A percentile compares a stretch with the other conserved stretches of the same genome.
Evolutionary conservation across 2,113 vertebrate genomes (phyloP).

Genomic region (Thermophis baileyi): DNA sequence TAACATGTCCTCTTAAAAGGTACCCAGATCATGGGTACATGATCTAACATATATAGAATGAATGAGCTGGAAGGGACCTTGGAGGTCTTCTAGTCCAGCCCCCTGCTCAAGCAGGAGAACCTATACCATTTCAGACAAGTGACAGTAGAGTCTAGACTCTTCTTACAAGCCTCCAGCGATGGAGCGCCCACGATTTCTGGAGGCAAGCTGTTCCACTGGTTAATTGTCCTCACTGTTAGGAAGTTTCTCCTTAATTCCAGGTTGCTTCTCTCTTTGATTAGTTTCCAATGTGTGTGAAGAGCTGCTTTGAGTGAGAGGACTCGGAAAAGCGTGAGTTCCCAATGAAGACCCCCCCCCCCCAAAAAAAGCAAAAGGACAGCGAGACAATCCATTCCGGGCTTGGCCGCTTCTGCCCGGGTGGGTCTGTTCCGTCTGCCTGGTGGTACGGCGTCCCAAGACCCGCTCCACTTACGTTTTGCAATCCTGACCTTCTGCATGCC

Average conservation of each 20-base stretch:
- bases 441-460: background rate
- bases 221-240: too few relatives aligned
- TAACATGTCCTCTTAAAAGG: background rate
- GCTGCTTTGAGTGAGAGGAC: background rate
- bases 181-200: too few relatives aligned
- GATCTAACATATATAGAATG: background rate
- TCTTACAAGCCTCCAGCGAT: too few relatives aligned
- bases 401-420: background rate
- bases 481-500: background rate
- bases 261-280: too few relatives aligned
- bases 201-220: too few relatives aligned
- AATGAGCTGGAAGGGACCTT: too few relatives aligned
- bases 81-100: too few relatives aligned
- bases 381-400: background rate
- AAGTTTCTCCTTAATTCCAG: too few relatives aligned
- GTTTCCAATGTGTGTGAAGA: background rate
- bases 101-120: too few relatives aligned
- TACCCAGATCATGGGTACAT: background rate
- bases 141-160: too few relatives aligned
- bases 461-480: background rate
- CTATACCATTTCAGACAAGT: too few relatives aligned
- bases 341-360: background rate
- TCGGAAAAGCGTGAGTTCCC: background rate
- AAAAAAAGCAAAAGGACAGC: background rate
- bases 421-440: background rate